Evolutionary conservation across 2,113 vertebrate species (phyloP).

Genomic region (Rhabdornis inornatus): DNA sequence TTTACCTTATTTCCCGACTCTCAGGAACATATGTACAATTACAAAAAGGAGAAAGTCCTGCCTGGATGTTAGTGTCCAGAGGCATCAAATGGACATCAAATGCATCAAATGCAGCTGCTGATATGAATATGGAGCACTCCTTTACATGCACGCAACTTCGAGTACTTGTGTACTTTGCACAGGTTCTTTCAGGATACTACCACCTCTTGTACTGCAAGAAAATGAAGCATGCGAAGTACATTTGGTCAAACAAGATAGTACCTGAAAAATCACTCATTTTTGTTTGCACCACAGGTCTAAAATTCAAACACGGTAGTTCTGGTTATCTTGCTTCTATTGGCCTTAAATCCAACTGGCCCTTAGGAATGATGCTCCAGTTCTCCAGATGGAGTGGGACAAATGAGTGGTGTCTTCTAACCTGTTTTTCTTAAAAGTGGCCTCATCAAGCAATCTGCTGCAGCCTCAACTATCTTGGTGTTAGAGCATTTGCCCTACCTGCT

Average conservation of each 20-base stretch:
- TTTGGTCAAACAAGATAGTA: not conserved
- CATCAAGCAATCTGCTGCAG: not conserved
- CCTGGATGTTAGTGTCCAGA: not conserved
- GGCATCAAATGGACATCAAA: not conserved
- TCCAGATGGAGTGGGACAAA: not conserved
- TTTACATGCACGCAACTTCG: not conserved
- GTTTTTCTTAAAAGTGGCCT: not conserved
- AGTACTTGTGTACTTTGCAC: not conserved
- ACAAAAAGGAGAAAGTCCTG: not conserved
- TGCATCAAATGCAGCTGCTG: not conserved
- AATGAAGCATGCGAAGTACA: not conserved
- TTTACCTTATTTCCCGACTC: conserved; percentile 50
- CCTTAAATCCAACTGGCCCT: not conserved
- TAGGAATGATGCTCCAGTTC: not conserved
- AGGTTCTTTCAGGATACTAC: not conserved
- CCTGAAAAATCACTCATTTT: not conserved
- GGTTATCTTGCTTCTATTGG: not conserved
- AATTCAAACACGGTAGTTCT: not conserved
- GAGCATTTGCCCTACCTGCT: not conserved
- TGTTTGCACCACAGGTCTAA: not conserved
- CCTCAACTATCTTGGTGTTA: not conserved
- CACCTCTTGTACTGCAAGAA: not conserved
- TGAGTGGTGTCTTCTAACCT: not conserved
- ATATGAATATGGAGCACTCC: not conserved
- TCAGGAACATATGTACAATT: conserved; percentile 45